Base-by-base conservation (phyloP, 2,797 vertebrate genomes). In the Lates japonicus region DNA sequence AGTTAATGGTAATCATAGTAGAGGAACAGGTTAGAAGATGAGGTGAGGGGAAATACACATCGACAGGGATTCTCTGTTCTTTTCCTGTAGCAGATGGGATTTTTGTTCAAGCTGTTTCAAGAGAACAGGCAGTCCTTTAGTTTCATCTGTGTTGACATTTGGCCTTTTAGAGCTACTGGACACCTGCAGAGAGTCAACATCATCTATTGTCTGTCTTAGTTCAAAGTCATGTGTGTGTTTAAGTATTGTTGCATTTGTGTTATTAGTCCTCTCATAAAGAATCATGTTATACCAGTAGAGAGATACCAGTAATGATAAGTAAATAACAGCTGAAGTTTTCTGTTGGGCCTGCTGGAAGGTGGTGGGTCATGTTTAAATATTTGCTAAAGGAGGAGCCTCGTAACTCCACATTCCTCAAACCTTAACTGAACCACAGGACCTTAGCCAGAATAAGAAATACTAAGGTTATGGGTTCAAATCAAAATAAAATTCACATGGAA, bases 361-460 rank as follows among this genome's bases (percentile, higher is more conserved):
- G 57, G 48, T 8, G 5, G 49, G 65, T 17, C 33, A 5, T 4
- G 62, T 68, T 67, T 59, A 76, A 83, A 83, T 83, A 80, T 84
- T 82, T 73, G 19, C 76, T 29, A 4, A 22, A 10, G 79, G 63
- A 69, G 75, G 67, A 60, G 68, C 25, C 19, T 51, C 35, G 25
- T 13, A 29, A 61, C 5, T 74, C 39, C 63, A 52, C 58, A 62
- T 71, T 82, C 70, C 61, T 75, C 48, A 71, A 69, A 46, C 35
- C 10, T 48, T 11, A 11, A 6, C 17, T 37, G 33, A 59, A 11
- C 33, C 57, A 35, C 17, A 5, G 31, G 20, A 8, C 33, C 29
- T 35, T 7, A 37, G 35, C 3, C 9, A 57, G 6, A 35, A 29
- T 29, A 1, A 55, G 51, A 25, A 29, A 29, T 29, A 14, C 5